A percentile compares a stretch with the other conserved stretches of the same genome.
These are phyloP conservation scores for Calliopsis andreniformis DNA, from an alignment of 1,140 invertebrate genomes.

Conservation along the genomic window DNA sequence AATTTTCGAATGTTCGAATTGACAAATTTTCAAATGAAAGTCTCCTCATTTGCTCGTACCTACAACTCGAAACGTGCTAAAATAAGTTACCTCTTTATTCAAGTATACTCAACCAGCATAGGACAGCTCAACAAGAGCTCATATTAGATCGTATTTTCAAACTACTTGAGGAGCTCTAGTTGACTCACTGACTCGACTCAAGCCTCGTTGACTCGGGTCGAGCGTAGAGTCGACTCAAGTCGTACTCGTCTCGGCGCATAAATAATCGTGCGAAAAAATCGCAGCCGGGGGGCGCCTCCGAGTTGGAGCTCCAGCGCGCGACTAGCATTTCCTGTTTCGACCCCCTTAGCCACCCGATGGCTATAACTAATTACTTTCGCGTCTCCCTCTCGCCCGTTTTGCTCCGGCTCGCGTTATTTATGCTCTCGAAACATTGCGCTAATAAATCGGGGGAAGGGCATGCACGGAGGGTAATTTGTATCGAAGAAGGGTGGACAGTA, in stretches of 20 bases:
- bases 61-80: too few relatives aligned
- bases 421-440: conserved; percentile 45
- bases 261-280: conserved; percentile 56
- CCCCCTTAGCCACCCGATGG: conserved; percentile 36
- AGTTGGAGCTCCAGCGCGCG: conserved; percentile 20
- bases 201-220: not conserved
- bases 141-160: too few relatives aligned
- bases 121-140: too few relatives aligned
- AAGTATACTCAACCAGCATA: too few relatives aligned
- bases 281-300: conserved; percentile 21
- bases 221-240: too few relatives aligned
- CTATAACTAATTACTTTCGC: conserved; percentile 55
- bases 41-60: too few relatives aligned
- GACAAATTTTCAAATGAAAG: too few relatives aligned
- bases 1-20: too few relatives aligned
- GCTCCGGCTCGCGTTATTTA: conserved; percentile 49
- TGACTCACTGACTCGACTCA: conserved; percentile 18
- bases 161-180: too few relatives aligned
- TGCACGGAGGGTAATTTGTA: conserved; percentile 42
- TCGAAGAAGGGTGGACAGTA: conserved; percentile 39
- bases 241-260: conserved; percentile 28
- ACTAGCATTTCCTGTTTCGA: conserved; percentile 63
- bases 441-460: conserved; percentile 46
- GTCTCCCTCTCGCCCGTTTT: conserved; percentile 8
- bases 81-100: too few relatives aligned